Base-by-base conservation (phyloP, 2,113 vertebrate species). In the Seriola rivoliana region DNA sequence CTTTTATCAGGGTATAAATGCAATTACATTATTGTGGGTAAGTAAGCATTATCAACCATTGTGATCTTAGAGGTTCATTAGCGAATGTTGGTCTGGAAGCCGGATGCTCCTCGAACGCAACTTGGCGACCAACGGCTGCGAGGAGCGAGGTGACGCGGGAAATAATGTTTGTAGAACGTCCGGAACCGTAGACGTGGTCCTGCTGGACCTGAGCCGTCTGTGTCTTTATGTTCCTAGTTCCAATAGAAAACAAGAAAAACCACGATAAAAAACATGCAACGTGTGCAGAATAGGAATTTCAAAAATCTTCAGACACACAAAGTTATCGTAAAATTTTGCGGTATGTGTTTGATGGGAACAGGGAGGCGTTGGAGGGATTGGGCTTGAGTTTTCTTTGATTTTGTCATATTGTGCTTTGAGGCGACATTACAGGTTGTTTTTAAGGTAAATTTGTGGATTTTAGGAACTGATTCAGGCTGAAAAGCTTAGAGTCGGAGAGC, bases 1-100 rank as follows among this genome's bases (percentile, higher is more conserved):
- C 71, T 77, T 86, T 80, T 75, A 86, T 89, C 83, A 75, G 52
- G 55, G 76, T 70, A 83, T 67, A 80, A 90, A 88, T 58, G 63
- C 80, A 81, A 55, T 84, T 87, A 82, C 81, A 82, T 78, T 82
- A 82, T 48, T 68, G 64, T 75, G 32, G 50, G 78, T 71, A 6
- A 52, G 68, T 48, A 21, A 48, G 68, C 62, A 62, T 85, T 59
- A 69, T 65, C 59, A 82, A 19, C n/a, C 54, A 34, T 34, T 63
- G 75, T 76, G 59, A n/a, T 78, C 17, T 70, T 32, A 23, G 59
- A 64, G 58, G 29, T 78, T 84, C 85, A 50, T 87, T 88, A 88
- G 69, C 8, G 40, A 55, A 64, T 65, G 36, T 36, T 42, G 54
- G 46, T 59, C 60, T 69, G 55, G 32, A 79, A 32, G n/a, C 7